Evolutionary conservation across 2,888 invertebrate genomes (phyloP).

Genomic region (Erynnis tages): DNA sequence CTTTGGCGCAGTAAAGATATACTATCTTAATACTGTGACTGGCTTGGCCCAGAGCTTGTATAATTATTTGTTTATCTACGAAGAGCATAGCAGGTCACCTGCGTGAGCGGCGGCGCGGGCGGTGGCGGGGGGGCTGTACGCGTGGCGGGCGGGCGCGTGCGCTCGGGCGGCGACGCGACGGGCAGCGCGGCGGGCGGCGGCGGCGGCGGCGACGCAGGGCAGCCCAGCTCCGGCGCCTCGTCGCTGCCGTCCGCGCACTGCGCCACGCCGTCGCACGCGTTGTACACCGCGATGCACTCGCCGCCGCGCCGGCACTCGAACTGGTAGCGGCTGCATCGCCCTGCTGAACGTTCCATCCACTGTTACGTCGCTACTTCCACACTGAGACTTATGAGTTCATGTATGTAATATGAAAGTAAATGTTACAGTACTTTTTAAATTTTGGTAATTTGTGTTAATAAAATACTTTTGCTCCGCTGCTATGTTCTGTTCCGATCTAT

Average conservation of each 20-base stretch:
- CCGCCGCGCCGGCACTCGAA: conserved; percentile 92
- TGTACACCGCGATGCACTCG: conserved; percentile 97
- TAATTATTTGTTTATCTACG: no score
- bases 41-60: no score
- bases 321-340: conserved; percentile 90
- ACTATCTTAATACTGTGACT: no score
- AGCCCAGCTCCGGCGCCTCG: conserved; percentile 91
- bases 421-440: no score
- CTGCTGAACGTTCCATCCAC: neutral
- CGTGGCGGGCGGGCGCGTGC: conserved; percentile 18
- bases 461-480: no score
- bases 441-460: no score
- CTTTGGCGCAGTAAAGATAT: no score
- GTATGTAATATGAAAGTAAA: no score
- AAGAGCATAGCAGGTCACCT: no score
- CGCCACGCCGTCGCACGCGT: conserved; percentile 96
- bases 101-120: conserved; percentile 33
- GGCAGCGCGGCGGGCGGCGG: conserved; percentile 50
- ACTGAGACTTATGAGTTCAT: no score
- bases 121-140: conserved; percentile 30
- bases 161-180: conserved; percentile 33
- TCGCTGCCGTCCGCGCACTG: conserved; percentile 96
- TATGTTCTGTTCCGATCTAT: no score
- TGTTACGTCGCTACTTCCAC: no score
- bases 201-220: conserved; percentile 80